Base-by-base conservation (phyloP, 2,888 invertebrate genomes). In the Laspeyria flexula region DNA sequence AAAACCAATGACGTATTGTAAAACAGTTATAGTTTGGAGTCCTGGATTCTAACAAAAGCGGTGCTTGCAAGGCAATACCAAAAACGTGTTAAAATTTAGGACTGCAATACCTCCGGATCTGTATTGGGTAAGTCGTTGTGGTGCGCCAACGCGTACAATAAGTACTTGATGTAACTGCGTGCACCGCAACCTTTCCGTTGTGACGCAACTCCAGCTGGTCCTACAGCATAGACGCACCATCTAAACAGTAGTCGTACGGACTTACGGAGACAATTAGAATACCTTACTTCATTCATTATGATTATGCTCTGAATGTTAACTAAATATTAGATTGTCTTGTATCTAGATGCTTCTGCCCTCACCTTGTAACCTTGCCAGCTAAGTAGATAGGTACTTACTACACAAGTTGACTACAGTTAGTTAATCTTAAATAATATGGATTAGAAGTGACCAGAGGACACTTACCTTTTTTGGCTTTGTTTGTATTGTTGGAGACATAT, bases 171-270 rank as follows among this genome's bases (percentile, higher is more conserved):
- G 89, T 88, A 89, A 90, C 85, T 81, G 73, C 81, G 65, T 74
- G 73, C 77, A 79, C 81, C 79, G 83, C 86, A 88, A 88, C 86
- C 87, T 90, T 86, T 87, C 86, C 86, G 88, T 76, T 87, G 83
- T 89, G 85, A 89, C 82, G 88, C 87, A 90, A 90, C 71, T 65
- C 71, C 75, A 65, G 77, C 75, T 76, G 77, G 79, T 80, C 81
- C 81, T 78, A 77, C 67, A 50, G 23, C 25, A 47, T 57, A 45
- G 54, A 55, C 60, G 68, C 65, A 64, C 73, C 73, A 76, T 79
- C 80, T 77, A 77, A 84, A 84, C 77, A 82, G 78, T 84, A 83
- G 81, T 75, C 69, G 74, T 71, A 73, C 68, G 75, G 75, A 85
- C 2, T 5, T 74, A 77, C 86, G 88, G 88, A 88, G 88, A 85